phyloP scores from a whole-genome alignment of 2,797 vertebrate genomes.

The Poecile montanus region DNA sequence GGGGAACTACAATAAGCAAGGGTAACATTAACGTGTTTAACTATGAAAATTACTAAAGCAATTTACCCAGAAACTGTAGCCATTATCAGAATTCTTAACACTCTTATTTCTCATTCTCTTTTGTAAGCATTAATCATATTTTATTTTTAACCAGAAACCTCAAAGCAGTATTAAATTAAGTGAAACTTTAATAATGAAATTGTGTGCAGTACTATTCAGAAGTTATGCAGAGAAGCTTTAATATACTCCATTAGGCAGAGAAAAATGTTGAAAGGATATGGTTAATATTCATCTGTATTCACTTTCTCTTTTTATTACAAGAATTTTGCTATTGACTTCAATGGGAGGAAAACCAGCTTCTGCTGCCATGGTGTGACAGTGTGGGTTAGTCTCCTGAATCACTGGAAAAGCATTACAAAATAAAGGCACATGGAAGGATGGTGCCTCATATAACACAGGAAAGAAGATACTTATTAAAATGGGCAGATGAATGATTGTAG shows the following conservation, averaged over 20 bases:
- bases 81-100: conserved; percentile 43
- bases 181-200: conserved; percentile 70
- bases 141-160: conserved; percentile 67
- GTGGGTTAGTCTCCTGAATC: background rate
- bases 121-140: conserved; percentile 58
- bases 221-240: conserved; percentile 58
- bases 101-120: conserved; percentile 28
- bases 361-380: background rate
- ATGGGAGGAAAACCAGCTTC: background rate
- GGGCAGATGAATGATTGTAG: background rate
- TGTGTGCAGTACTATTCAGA: conserved; percentile 47
- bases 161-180: conserved; percentile 68
- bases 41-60: conserved; percentile 43
- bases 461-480: background rate
- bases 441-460: background rate
- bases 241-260: conserved; percentile 63
- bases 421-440: conserved; percentile 14
- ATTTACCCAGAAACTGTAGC: conserved; percentile 42
- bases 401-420: background rate
- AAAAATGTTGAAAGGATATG: conserved; percentile 63
- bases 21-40: background rate
- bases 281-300: conserved; percentile 47
- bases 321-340: conserved; percentile 23
- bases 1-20: conserved; percentile 9
- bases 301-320: conserved; percentile 6